Conservation (phyloP, 2,797 vertebrate species). For the Tenualosa thibaudeaui region DNA sequence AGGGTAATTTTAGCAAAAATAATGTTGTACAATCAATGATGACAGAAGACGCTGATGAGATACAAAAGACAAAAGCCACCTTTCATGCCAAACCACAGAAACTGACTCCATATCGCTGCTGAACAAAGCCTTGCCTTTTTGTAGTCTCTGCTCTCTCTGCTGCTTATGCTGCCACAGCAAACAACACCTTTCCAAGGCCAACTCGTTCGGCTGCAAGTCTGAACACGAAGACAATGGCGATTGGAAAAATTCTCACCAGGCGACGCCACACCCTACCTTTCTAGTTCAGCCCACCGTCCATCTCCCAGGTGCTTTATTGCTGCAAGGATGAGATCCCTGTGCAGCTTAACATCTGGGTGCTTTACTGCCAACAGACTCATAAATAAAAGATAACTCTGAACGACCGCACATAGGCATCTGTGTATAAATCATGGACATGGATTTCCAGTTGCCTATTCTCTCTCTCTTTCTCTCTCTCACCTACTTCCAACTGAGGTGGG, state of each 20-base stretch:
- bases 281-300: not conserved
- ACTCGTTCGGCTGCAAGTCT: not conserved
- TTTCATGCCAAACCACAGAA: not conserved
- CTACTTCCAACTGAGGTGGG: constrained; percentile 45
- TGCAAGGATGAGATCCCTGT: constrained; percentile 71
- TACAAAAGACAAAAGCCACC: not conserved
- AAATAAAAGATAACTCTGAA: constrained; percentile 84
- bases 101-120: not conserved
- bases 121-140: not conserved
- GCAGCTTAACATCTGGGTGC: constrained; percentile 80
- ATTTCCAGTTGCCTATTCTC: constrained; percentile 65
- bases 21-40: not conserved
- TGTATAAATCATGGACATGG: constrained; percentile 86
- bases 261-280: not conserved
- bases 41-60: not conserved
- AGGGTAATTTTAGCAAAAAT: not conserved
- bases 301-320: constrained; percentile 62
- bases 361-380: constrained; percentile 78
- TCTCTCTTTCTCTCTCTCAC: constrained; percentile 39
- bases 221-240: constrained; percentile 23
- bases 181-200: constrained; percentile 28
- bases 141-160: not conserved
- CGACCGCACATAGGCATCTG: constrained; percentile 66
- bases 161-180: too few species aligned
- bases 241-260: not conserved